Evolutionary conservation across 2,888 invertebrate species (phyloP).

Genomic region (Nomada flava): DNA sequence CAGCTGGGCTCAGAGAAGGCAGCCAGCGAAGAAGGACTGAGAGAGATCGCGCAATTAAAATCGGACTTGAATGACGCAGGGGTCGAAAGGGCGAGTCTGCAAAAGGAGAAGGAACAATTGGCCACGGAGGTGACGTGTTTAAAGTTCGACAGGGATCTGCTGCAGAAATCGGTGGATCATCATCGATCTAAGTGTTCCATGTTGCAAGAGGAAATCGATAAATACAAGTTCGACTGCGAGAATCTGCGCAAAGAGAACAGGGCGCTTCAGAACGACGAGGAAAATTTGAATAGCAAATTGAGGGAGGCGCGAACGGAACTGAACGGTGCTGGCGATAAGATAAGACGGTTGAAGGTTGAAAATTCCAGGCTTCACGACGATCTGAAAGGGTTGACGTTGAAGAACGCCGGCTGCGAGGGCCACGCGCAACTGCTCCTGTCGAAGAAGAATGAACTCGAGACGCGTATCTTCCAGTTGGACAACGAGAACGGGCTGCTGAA

Average conservation of each 20-base stretch:
- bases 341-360: slow-evolving; percentile 44
- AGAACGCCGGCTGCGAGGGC: slow-evolving; percentile 42
- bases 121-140: slow-evolving; percentile 44
- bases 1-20: slow-evolving; percentile 54
- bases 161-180: slow-evolving; percentile 42
- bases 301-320: slow-evolving; percentile 23
- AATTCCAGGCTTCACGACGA: slow-evolving; percentile 46
- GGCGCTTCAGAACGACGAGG: slow-evolving; percentile 10
- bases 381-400: slow-evolving; percentile 38
- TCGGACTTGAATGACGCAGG: slow-evolving; percentile 39
- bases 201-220: slow-evolving; percentile 36
- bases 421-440: slow-evolving; percentile 50
- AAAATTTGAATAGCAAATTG: slow-evolving; percentile 29
- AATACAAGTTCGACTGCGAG: slow-evolving; percentile 26
- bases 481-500: slow-evolving; percentile 62
- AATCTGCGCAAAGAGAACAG: slow-evolving; percentile 32
- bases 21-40: slow-evolving; percentile 46
- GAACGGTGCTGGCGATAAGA: slow-evolving; percentile 26
- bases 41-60: slow-evolving; percentile 50
- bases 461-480: slow-evolving; percentile 54
- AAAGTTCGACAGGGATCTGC: slow-evolving; percentile 43
- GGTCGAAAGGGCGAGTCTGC: slow-evolving; percentile 37
- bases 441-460: slow-evolving; percentile 55
- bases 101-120: slow-evolving; percentile 53
- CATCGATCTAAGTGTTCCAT: slow-evolving; percentile 17